These are phyloP conservation scores for Drosophila mayri DNA, from an alignment of 1,140 invertebrate genomes.

Conservation along the genomic window DNA sequence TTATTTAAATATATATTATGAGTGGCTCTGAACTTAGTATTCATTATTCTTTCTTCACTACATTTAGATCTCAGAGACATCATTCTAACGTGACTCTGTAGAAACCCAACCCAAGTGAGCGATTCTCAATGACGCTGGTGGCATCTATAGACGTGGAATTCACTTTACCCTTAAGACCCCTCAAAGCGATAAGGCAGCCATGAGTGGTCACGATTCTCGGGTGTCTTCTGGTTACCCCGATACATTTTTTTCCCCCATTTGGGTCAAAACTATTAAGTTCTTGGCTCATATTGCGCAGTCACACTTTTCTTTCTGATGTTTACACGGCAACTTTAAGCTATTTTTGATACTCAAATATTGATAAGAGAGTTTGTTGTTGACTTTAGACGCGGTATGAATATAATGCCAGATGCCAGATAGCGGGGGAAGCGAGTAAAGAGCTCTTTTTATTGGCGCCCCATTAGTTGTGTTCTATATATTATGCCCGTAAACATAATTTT, in stretches of 20 bases:
- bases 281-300: slow-evolving; percentile 45
- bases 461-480: slow-evolving; percentile 45
- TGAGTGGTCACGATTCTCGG: slow-evolving; percentile 46
- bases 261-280: slow-evolving; percentile 49
- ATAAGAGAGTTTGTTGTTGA: slow-evolving; percentile 38
- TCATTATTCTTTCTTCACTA: background rate
- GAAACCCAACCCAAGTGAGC: background rate
- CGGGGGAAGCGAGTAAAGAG: slow-evolving; percentile 27
- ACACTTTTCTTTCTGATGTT: slow-evolving; percentile 38
- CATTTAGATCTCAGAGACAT: background rate
- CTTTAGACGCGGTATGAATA: slow-evolving; percentile 3
- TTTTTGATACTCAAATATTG: slow-evolving; percentile 53
- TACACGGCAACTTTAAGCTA: slow-evolving; percentile 38
- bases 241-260: slow-evolving; percentile 25
- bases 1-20: too few relatives aligned
- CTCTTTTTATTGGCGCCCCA: slow-evolving; percentile 32
- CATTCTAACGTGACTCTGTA: slow-evolving; percentile 6
- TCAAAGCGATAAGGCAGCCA: slow-evolving; percentile 13
- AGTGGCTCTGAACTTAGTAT: too few relatives aligned
- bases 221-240: slow-evolving; percentile 19
- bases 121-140: background rate
- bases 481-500: slow-evolving; percentile 34
- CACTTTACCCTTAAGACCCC: slow-evolving; percentile 10
- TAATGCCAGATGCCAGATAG: slow-evolving; percentile 24
- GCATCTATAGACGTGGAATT: background rate